These are phyloP conservation scores for Rotaria macrura DNA, from an alignment of 2,888 invertebrate genomes.

Conservation along the genomic window DNA sequence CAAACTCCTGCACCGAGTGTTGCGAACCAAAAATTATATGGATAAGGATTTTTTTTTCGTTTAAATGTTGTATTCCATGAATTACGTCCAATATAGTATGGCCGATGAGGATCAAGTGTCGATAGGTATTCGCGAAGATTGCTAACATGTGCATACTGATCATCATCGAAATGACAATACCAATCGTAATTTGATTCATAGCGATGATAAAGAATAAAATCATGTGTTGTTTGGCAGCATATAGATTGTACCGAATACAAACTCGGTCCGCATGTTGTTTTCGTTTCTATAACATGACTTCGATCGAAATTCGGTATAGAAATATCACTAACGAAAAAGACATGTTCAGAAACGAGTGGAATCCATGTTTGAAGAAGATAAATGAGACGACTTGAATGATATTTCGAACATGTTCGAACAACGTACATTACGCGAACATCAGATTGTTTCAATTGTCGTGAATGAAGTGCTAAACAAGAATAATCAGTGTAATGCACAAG, in stretches of 20 bases:
- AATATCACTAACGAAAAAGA: conserved; percentile 51
- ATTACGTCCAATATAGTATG: not conserved
- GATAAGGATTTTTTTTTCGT: not conserved
- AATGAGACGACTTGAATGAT: conserved; percentile 70
- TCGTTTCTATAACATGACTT: no score
- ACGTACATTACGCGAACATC: not conserved
- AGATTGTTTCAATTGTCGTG: not conserved
- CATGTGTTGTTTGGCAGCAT: conserved; percentile 83
- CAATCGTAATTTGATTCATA: conserved; percentile 53
- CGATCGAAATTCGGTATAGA: not conserved
- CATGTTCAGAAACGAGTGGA: conserved; percentile 77
- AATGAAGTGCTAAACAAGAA: no score
- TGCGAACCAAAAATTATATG: conserved; percentile 86
- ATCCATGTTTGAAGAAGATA: conserved; percentile 89
- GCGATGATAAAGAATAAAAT: conserved; percentile 26
- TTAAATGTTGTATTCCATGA: not conserved
- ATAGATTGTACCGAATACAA: conserved; percentile 61
- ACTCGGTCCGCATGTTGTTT: conserved; percentile 58
- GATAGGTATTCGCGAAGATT: conserved; percentile 58
- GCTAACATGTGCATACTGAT: conserved; percentile 90
- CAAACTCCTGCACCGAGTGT: conserved; percentile 97
- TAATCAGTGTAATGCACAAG: no score
- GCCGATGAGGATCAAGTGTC: not conserved
- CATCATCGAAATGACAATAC: conserved; percentile 98
- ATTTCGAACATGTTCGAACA: conserved; percentile 65